Percentiles rank a stretch among this genome's conserved stretches.
Evolutionary conservation across 2,797 vertebrate genomes (phyloP).

Genomic region (Squalus acanthias): DNA sequence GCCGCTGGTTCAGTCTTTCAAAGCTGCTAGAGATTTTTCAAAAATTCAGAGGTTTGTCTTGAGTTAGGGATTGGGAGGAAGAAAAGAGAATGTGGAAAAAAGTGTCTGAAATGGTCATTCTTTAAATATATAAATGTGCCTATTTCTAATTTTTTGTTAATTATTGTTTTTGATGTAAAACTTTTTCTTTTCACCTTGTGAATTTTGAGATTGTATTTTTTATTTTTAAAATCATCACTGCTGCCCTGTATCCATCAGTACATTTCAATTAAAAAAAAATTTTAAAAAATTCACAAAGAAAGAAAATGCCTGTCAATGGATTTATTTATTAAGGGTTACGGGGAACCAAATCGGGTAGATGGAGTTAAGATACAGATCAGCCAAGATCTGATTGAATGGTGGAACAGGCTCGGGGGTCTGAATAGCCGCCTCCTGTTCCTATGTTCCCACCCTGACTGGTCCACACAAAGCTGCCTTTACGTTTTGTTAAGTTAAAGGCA

Average conservation of each 20-base stretch:
- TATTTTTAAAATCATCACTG: neutral
- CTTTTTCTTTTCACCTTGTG: neutral
- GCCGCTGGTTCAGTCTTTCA: slow-evolving; percentile 5
- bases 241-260: slow-evolving; percentile 25
- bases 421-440: neutral
- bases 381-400: neutral
- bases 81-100: neutral
- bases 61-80: neutral
- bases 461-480: neutral
- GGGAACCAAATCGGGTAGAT: neutral
- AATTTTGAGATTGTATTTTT: slow-evolving; percentile 6
- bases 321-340: neutral
- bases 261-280: slow-evolving; percentile 19
- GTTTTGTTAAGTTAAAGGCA: neutral
- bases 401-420: no score
- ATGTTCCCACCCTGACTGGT: neutral
- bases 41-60: slow-evolving; percentile 1
- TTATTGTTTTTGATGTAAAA: slow-evolving; percentile 31
- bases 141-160: slow-evolving; percentile 9
- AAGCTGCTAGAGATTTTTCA: neutral
- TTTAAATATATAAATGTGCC: slow-evolving; percentile 18
- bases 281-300: neutral
- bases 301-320: neutral
- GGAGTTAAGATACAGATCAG: neutral
- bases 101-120: slow-evolving; percentile 15